Conservation (phyloP, 2,888 invertebrate species). For the Trissolcus brochymenae region DNA sequence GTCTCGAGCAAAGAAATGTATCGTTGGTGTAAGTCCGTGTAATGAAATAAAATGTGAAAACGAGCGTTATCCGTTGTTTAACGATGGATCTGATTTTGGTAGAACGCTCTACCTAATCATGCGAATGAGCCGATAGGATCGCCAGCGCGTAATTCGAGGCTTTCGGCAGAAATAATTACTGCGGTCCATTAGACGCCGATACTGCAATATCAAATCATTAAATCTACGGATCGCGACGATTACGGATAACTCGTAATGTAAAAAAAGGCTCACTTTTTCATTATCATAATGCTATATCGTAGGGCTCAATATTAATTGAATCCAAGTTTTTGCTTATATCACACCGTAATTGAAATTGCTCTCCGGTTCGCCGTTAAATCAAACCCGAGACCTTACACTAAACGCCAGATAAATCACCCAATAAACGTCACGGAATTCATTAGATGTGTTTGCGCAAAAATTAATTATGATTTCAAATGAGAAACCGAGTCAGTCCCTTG, state of each 20-base stretch:
- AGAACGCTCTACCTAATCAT: slow-evolving; percentile 61
- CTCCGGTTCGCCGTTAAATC: background rate
- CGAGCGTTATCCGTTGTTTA: slow-evolving; percentile 37
- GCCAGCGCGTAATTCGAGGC: slow-evolving; percentile 62
- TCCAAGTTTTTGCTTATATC: slow-evolving; percentile 4
- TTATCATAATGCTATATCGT: slow-evolving; percentile 2
- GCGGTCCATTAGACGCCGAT: slow-evolving; percentile 54
- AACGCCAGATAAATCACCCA: too few species aligned
- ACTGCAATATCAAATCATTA: slow-evolving; percentile 46
- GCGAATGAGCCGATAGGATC: slow-evolving; percentile 62
- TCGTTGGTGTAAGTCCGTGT: too few species aligned
- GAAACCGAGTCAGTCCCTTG: too few species aligned
- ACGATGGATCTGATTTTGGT: slow-evolving; percentile 42
- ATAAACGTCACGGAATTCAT: background rate
- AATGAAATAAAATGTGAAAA: slow-evolving; percentile 24
- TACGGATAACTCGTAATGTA: slow-evolving; percentile 14
- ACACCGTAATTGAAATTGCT: slow-evolving; percentile 8
- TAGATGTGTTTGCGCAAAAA: too few species aligned
- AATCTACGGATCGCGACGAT: slow-evolving; percentile 23
- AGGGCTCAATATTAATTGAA: slow-evolving; percentile 16
- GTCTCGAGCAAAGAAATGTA: background rate
- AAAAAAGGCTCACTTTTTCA: slow-evolving; percentile 10
- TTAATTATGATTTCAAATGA: too few species aligned
- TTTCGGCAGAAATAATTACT: slow-evolving; percentile 63
- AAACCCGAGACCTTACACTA: too few species aligned